A percentile compares a stretch with the other conserved stretches of the same genome.
Conservation (phyloP, 2,888 invertebrate genomes). For the Macaria liturata region DNA sequence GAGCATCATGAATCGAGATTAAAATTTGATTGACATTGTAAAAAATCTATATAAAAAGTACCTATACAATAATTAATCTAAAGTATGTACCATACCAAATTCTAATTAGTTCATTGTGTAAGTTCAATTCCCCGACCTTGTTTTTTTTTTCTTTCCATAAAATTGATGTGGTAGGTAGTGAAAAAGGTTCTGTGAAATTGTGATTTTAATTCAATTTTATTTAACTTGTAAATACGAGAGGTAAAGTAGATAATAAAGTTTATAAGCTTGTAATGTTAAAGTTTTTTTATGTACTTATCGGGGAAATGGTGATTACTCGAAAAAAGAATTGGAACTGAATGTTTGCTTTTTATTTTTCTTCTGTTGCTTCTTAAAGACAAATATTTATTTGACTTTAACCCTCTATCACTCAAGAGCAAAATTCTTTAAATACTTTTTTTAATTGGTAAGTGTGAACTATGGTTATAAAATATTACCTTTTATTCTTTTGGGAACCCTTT, state of each 20-base stretch:
- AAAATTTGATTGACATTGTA: no score
- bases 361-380: background rate
- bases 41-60: background rate
- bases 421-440: no score
- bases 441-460: no score
- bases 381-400: no score
- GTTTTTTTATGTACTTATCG: constrained; percentile 10
- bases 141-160: no score
- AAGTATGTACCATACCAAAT: no score
- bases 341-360: constrained; percentile 4
- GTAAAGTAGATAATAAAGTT: constrained; percentile 2
- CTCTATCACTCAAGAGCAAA: no score
- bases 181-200: background rate
- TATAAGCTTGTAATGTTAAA: constrained; percentile 5
- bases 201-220: constrained; percentile 3
- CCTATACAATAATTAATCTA: background rate
- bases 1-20: no score
- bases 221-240: constrained; percentile 5
- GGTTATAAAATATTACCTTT: no score
- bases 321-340: constrained; percentile 11
- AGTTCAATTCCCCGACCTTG: no score
- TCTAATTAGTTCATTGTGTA: no score
- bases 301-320: constrained; percentile 13
- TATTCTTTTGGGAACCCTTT: no score
- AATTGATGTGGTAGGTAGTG: background rate